Base-by-base conservation (phyloP, 2,888 invertebrate species). In the Agriopis aurantiaria region DNA sequence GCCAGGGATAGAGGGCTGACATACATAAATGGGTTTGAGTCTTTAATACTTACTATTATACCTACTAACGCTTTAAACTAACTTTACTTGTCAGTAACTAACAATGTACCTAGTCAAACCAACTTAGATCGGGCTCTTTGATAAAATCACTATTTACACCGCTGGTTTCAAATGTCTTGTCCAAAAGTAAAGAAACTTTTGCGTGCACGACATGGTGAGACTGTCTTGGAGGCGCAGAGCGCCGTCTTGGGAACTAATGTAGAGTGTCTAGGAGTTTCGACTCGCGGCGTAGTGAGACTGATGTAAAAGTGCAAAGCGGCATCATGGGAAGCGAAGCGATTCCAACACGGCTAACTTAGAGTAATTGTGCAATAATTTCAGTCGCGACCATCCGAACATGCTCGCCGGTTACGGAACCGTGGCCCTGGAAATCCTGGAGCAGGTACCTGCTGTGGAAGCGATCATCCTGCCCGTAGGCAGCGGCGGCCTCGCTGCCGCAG, bases 351-450 rank as follows among this genome's bases (percentile, higher is more conserved):
- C 48, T n/a, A 48, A 48, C 12, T 12, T n/a, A 12, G 12, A 0
- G 3, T 48, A 33, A 14, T 51, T 23, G 14, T 9, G 14, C 8
- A 23, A 52, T 52, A 9, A 63, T 68, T 83, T n/a, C 85, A 98
- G 98, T 1, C 99, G 98, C 78, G 99, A 99, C 88, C 98, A 99
- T 88, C 98, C 99, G 0, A 96, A 98, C 82, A 96, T 99, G 53
- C 96, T 99, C 86, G 97, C 98, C 0, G 99, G 99, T 0, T 98
- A 98, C 88, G 99, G 99, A 9, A 98, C 98, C 0, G 92, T 98
- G 81, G 99, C 98, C 3, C 85, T 99, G 79, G 99, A 99, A 90
- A 98, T 99, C 65, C 88, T 98, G 52, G 98, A 99, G 78, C 97
- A 98, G 86, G 96, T 98, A 0, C 96, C 96, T 0, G 95, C 96